Evolutionary conservation across 2,888 invertebrate genomes (phyloP), one percentile per base, ranked within the genome.

Genomic region (Mesoligia furuncula): DNA sequence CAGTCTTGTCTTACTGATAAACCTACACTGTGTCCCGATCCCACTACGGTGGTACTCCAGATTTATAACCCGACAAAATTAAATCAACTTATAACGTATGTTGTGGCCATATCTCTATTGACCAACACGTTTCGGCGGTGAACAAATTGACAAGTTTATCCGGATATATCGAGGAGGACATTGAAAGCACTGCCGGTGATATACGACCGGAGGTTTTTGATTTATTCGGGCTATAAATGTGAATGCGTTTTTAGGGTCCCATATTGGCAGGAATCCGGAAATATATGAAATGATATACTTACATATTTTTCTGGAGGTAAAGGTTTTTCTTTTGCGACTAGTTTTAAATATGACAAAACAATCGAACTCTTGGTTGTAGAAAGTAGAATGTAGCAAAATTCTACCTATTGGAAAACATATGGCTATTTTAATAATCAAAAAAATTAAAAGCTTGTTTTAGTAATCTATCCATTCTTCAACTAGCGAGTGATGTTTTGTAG

Each of bases 61-160:
- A 95, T 94, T 93, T 94, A 94, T 93, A 93, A 94, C 90, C 92
- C 93, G 91, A 90, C 94, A 90, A 94, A 94, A 93, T 94, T 89
- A 90, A 93, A 93, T 93, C 90, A 91, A 92, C 93, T 87, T 92
- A 88, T 91, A 93, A 93, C 91, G 89, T 90, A 91, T 90, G 88
- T 89, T 85, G 90, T 87, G 89, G 73, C 87, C 88, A 85, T 89
- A 90, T 90, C 88, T 87, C 89, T 87, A 89, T 89, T 87, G 87
- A 85, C 90, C 92, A 90, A 90, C 92, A 89, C 91, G 89, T 91
- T 91, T 93, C 90, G 87, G 90, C 89, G 85, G 87, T 84, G 88
- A 90, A 91, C 91, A 92, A 91, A 94, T 93, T 93, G 93, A 91
- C 91, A 90, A 92, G 92, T 92, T 92, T 93, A 95, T 92, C 89